phyloP scores from a whole-genome alignment of 2,888 invertebrate genomes.

The Melinaea menophilus region DNA sequence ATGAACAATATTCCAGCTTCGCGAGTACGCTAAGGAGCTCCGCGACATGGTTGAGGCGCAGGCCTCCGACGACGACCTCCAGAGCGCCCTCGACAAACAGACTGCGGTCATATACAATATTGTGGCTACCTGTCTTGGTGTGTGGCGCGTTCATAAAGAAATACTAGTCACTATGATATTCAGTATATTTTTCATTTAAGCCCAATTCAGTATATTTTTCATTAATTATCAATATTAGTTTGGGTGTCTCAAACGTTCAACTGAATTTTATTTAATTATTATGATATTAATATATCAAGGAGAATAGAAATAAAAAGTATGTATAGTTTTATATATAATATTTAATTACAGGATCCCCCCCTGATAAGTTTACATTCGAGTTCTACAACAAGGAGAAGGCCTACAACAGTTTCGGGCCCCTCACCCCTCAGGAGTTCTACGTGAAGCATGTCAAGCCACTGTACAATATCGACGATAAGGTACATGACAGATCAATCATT shows the following conservation, averaged over 20 bases:
- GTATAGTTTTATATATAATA: not conserved
- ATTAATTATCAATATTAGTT: no score
- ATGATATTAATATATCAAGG: not conserved
- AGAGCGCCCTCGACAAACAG: constrained; percentile 81
- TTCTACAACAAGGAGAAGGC: constrained; percentile 90
- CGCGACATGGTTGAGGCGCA: constrained; percentile 80
- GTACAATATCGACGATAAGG: constrained; percentile 90
- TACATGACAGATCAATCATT: constrained; percentile 39
- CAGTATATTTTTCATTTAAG: no score
- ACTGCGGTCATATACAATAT: constrained; percentile 88
- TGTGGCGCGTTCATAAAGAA: not conserved
- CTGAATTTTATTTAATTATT: not conserved
- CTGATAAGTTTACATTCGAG: constrained; percentile 87
- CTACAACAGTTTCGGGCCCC: constrained; percentile 84
- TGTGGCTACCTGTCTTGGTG: constrained; percentile 88
- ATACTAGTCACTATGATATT: not conserved
- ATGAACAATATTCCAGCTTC: constrained; percentile 69
- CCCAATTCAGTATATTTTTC: no score
- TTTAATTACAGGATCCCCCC: constrained; percentile 78
- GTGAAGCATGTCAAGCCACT: constrained; percentile 85
- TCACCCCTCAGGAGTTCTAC: constrained; percentile 89
- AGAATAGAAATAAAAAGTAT: no score
- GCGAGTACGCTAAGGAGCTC: constrained; percentile 88
- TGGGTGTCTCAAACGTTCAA: no score
- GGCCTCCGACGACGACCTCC: constrained; percentile 80